Evolutionary conservation across 2,888 invertebrate genomes (phyloP).

Genomic region (Ommatoiulus sabulosus): DNA sequence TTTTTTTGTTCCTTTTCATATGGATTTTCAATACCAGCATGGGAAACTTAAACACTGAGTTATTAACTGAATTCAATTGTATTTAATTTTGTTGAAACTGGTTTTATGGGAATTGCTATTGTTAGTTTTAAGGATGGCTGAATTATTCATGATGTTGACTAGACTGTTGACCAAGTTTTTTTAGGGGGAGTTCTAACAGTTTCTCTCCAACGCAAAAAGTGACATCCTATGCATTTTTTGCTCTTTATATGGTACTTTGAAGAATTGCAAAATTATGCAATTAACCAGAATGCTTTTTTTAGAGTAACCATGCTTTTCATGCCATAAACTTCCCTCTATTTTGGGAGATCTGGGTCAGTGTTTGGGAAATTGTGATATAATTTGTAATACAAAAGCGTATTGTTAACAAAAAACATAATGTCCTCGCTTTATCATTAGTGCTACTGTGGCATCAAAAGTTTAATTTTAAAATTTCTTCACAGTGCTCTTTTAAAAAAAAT

Average conservation of each 20-base stretch:
- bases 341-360: background rate
- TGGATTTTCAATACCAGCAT: background rate
- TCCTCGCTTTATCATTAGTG: background rate
- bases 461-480: background rate
- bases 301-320: background rate
- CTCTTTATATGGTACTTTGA: background rate
- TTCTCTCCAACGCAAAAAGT: background rate
- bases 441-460: background rate
- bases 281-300: constrained; percentile 7
- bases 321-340: background rate
- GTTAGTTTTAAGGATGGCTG: background rate
- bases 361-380: background rate
- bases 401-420: background rate
- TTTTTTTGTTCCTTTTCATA: background rate
- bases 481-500: background rate
- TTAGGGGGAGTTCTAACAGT: background rate
- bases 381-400: background rate
- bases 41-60: background rate
- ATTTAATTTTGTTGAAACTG: background rate
- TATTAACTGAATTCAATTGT: background rate
- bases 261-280: background rate
- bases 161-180: constrained; percentile 25
- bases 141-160: constrained; percentile 10
- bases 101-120: constrained; percentile 42
- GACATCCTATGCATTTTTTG: constrained; percentile 23